phyloP scores from a whole-genome alignment of 2,797 vertebrate genomes.

The Telmatherina bonti region DNA sequence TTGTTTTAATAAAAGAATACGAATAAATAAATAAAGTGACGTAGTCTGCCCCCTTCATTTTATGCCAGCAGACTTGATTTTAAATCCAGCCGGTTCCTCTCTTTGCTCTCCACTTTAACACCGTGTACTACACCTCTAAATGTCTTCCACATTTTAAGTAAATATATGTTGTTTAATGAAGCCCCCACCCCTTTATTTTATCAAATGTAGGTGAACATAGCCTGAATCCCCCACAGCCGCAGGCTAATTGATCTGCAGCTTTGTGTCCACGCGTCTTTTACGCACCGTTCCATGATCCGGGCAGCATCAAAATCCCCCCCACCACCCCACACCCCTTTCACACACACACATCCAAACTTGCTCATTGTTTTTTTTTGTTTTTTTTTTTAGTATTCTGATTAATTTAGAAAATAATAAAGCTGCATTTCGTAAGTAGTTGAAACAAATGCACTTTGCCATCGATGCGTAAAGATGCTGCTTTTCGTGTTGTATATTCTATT shows the following conservation, averaged over 20 bases:
- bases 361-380: constrained; percentile 29
- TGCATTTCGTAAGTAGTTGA: background rate
- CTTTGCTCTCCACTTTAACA: background rate
- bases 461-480: constrained; percentile 17
- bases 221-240: constrained; percentile 8
- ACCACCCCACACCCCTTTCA: too few species aligned
- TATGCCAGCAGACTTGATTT: too few species aligned
- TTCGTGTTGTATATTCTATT: constrained; percentile 13
- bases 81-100: too few species aligned
- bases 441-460: background rate
- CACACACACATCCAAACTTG: too few species aligned
- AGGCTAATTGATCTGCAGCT: constrained; percentile 43
- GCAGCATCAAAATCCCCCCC: constrained; percentile 57
- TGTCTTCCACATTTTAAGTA: constrained; percentile 2
- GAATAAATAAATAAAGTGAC: background rate
- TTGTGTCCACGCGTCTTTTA: constrained; percentile 37
- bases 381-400: constrained; percentile 36
- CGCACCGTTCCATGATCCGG: constrained; percentile 28
- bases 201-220: constrained; percentile 6
- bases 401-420: constrained; percentile 44
- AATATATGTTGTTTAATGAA: constrained; percentile 6
- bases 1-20: background rate
- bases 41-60: background rate
- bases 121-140: background rate
- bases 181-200: background rate